Conservation (phyloP, 2,888 invertebrate species). For the Griposia aprilina region DNA sequence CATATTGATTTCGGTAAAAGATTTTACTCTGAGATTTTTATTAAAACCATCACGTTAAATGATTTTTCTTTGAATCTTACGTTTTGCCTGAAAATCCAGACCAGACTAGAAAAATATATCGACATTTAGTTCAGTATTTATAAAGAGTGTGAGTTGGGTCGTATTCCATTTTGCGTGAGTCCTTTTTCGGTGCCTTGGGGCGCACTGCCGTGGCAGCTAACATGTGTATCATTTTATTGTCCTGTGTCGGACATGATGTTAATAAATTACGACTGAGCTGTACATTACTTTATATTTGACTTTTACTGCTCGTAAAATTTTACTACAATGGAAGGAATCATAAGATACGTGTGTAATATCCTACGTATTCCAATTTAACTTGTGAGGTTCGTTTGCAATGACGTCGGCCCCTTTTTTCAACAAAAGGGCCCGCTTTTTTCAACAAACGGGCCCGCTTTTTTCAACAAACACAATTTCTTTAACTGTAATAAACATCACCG, state of each 20-base stretch:
- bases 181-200: conserved; percentile 50
- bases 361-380: conserved; percentile 36
- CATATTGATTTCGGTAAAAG: not conserved
- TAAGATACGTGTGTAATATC: conserved; percentile 37
- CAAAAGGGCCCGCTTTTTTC: too few relatives aligned
- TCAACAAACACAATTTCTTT: not conserved
- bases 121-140: conserved; percentile 40
- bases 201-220: conserved; percentile 37
- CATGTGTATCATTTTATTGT: conserved; percentile 64
- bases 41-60: not conserved
- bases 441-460: too few relatives aligned
- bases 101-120: conserved; percentile 22
- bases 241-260: conserved; percentile 56
- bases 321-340: conserved; percentile 58
- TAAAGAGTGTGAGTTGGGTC: conserved; percentile 53
- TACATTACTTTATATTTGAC: conserved; percentile 55
- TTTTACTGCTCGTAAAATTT: conserved; percentile 65
- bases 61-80: not conserved
- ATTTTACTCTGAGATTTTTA: not conserved
- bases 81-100: conserved; percentile 1
- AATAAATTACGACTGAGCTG: conserved; percentile 62
- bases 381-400: conserved; percentile 17
- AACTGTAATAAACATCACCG: conserved; percentile 16
- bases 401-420: conserved; percentile 2
- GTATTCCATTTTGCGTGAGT: conserved; percentile 33